phyloP scores from a whole-genome alignment of 2,888 invertebrate genomes.

The Oscheius sp. region DNA sequence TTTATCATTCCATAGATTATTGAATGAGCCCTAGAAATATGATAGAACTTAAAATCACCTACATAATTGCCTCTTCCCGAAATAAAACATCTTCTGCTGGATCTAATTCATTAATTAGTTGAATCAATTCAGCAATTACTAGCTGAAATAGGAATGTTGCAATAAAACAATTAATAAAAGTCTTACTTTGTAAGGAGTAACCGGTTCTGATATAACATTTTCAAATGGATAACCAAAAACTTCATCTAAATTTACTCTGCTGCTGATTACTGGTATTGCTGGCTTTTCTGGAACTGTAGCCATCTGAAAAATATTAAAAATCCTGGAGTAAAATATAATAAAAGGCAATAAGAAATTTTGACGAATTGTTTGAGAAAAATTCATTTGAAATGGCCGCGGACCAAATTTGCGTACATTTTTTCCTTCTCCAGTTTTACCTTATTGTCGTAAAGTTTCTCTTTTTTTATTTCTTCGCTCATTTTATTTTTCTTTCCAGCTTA shows the following conservation, averaged over 20 bases:
- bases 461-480: background rate
- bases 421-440: no score
- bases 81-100: constrained; percentile 27
- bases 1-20: constrained; percentile 18
- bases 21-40: constrained; percentile 14
- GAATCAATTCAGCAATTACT: background rate
- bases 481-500: background rate
- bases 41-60: background rate
- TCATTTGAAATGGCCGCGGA: no score
- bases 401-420: no score
- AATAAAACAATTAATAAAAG: constrained; percentile 7
- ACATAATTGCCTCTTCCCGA: constrained; percentile 14
- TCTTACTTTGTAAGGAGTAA: constrained; percentile 35
- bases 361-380: background rate
- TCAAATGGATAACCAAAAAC: constrained; percentile 37
- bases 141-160: background rate
- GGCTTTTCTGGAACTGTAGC: background rate
- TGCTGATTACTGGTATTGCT: background rate
- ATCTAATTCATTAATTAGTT: constrained; percentile 10
- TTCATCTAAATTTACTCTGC: constrained; percentile 36
- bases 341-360: background rate
- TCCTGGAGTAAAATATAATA: background rate
- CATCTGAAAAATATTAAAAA: constrained; percentile 6
- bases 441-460: no score
- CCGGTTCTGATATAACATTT: constrained; percentile 37